These are phyloP conservation scores for Anoplolepis gracilipes DNA, from an alignment of 1,140 invertebrate species.

Conservation along the genomic window DNA sequence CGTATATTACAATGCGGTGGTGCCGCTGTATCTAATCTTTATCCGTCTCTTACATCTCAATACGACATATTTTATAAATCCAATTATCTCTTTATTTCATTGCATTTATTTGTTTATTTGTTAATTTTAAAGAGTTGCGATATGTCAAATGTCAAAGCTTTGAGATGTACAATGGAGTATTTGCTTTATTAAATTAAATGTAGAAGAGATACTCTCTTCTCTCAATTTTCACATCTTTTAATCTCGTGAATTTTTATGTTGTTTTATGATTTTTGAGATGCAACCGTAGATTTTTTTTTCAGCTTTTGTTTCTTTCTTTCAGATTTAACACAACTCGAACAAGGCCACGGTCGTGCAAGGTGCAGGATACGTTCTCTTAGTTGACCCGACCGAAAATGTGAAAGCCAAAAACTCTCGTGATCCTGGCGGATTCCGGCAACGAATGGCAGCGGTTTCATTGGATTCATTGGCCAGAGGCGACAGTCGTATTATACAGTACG, in stretches of 20 bases:
- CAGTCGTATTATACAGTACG: conserved; percentile 46
- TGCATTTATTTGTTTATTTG: too few relatives aligned
- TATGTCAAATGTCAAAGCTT: neutral
- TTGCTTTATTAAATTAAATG: neutral
- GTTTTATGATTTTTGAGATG: neutral
- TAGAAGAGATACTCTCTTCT: neutral
- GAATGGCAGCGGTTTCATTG: conserved; percentile 42
- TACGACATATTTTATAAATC: neutral
- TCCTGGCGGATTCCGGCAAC: conserved; percentile 4
- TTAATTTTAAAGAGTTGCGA: neutral
- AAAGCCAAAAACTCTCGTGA: conserved; percentile 56
- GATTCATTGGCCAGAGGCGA: conserved; percentile 47
- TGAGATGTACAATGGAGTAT: neutral
- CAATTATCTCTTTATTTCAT: neutral
- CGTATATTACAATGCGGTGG: conserved; percentile 32
- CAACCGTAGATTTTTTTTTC: neutral
- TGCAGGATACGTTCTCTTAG: neutral
- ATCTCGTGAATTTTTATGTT: neutral
- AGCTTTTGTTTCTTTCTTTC: neutral
- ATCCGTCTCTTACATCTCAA: conserved; percentile 1
- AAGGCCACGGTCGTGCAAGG: conserved; percentile 20
- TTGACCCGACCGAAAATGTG: conserved; percentile 42
- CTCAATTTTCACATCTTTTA: neutral
- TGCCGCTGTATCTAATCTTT: conserved; percentile 7
- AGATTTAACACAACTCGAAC: neutral